Evolutionary conservation across 92 coral and sea anemone genomes (phyloP).

Genomic region (Chrysogorgia sp.): DNA sequence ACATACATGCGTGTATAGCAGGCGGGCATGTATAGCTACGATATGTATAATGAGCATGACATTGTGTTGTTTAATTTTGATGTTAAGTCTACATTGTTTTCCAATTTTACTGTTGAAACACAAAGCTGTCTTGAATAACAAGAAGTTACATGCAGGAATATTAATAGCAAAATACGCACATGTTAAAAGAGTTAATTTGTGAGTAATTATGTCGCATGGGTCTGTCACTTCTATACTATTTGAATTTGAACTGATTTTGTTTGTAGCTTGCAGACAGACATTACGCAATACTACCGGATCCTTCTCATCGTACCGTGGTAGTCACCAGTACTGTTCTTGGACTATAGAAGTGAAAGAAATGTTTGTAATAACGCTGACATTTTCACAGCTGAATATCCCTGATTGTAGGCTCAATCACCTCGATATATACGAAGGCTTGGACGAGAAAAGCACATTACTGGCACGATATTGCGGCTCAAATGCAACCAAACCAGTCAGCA

Average conservation of each 20-base stretch:
- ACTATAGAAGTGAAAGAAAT: background rate
- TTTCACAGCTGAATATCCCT: background rate
- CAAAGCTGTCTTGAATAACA: too few relatives aligned
- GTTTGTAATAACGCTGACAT: background rate
- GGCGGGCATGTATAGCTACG: too few relatives aligned
- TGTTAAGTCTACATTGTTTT: too few relatives aligned
- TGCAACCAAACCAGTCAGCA: background rate
- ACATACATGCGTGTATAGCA: too few relatives aligned
- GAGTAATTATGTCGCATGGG: too few relatives aligned
- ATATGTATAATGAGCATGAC: too few relatives aligned
- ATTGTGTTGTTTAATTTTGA: too few relatives aligned
- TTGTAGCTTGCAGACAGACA: background rate
- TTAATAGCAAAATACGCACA: too few relatives aligned
- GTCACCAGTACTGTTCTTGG: slow-evolving; percentile 35
- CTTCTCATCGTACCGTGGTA: background rate
- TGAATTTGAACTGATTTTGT: background rate
- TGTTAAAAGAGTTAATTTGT: too few relatives aligned
- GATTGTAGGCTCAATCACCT: slow-evolving; percentile 2
- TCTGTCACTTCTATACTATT: too few relatives aligned
- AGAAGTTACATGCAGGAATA: too few relatives aligned
- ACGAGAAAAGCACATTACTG: background rate
- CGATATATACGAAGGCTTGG: slow-evolving; percentile 15
- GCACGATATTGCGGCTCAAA: background rate
- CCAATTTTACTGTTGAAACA: too few relatives aligned
- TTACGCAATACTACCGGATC: background rate